Evolutionary conservation across 1,140 invertebrate species (phyloP).

Genomic region (Conus betulinus): DNA sequence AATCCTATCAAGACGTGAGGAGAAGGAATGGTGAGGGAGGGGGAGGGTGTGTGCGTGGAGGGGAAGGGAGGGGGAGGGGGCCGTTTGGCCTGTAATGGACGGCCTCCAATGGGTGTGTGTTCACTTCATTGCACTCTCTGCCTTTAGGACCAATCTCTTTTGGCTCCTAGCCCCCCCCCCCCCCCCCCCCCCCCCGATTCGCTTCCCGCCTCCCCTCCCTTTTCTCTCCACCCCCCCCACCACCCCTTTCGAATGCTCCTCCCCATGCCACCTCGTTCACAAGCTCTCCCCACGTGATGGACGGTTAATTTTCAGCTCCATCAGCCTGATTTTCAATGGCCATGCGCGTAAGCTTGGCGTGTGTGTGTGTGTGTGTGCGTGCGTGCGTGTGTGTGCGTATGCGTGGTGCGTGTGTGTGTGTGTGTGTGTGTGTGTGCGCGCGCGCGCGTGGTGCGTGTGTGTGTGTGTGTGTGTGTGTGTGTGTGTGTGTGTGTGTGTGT

Average conservation of each 20-base stretch:
- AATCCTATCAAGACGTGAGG: not conserved
- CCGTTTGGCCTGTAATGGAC: not conserved
- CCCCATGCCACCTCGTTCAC: too few species aligned
- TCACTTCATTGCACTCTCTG: too few species aligned
- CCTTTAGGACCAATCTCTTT: too few species aligned
- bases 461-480: conserved; percentile 15
- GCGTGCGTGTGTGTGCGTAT: not conserved
- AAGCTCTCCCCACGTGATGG: too few species aligned
- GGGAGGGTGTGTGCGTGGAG: not conserved
- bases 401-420: not conserved
- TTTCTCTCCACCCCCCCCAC: too few species aligned
- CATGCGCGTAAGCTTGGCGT: not conserved
- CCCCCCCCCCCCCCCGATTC: too few species aligned
- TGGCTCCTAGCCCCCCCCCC: not conserved
- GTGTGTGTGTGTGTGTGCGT: not conserved
- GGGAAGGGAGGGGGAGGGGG: not conserved
- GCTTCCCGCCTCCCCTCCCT: too few species aligned
- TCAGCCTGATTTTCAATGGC: too few species aligned
- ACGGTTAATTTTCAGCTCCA: too few species aligned
- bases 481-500: conserved; percentile 1
- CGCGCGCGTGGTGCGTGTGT: not conserved
- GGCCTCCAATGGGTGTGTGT: too few species aligned
- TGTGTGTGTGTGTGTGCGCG: not conserved
- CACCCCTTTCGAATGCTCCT: too few species aligned
- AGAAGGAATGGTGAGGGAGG: not conserved